Conservation (phyloP, 2,888 invertebrate genomes). For the Hemithea aestivaria region DNA sequence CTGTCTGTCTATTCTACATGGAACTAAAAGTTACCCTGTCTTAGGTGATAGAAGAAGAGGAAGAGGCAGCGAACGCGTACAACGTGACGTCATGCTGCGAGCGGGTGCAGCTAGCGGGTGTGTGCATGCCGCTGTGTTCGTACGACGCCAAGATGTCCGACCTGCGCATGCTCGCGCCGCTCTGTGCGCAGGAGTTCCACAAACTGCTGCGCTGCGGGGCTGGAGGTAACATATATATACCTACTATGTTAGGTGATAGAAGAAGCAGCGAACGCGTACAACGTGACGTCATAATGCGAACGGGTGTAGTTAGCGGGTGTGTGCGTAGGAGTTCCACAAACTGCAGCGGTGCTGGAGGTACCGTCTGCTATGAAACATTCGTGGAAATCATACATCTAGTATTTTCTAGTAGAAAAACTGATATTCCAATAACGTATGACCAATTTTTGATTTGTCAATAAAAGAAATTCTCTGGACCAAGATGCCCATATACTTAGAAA, state of each 20-base stretch:
- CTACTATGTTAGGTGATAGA: slow-evolving; percentile 71
- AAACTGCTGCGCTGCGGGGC: slow-evolving; percentile 83
- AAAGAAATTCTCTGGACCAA: no score
- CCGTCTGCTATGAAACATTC: not conserved
- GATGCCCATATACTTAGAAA: no score
- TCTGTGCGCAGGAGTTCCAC: slow-evolving; percentile 88
- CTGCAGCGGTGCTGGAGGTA: slow-evolving; percentile 81
- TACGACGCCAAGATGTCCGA: slow-evolving; percentile 91
- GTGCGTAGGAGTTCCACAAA: slow-evolving; percentile 87
- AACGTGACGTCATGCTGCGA: slow-evolving; percentile 90
- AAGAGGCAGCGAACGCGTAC: slow-evolving; percentile 81
- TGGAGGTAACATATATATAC: slow-evolving; percentile 60
- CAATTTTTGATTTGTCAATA: no score
- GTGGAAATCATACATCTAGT: not conserved
- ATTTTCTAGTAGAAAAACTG: no score
- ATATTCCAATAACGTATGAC: no score
- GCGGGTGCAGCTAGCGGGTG: slow-evolving; percentile 81
- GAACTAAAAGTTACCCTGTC: no score
- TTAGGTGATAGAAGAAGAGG: slow-evolving; percentile 79
- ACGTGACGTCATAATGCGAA: slow-evolving; percentile 88
- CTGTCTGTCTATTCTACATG: no score
- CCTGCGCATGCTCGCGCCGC: slow-evolving; percentile 84
- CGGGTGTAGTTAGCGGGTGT: slow-evolving; percentile 82
- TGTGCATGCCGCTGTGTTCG: slow-evolving; percentile 88
- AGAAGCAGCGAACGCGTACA: slow-evolving; percentile 82